phyloP scores from a whole-genome alignment of 2,888 invertebrate genomes.

The Lasioglossum marginatum region DNA sequence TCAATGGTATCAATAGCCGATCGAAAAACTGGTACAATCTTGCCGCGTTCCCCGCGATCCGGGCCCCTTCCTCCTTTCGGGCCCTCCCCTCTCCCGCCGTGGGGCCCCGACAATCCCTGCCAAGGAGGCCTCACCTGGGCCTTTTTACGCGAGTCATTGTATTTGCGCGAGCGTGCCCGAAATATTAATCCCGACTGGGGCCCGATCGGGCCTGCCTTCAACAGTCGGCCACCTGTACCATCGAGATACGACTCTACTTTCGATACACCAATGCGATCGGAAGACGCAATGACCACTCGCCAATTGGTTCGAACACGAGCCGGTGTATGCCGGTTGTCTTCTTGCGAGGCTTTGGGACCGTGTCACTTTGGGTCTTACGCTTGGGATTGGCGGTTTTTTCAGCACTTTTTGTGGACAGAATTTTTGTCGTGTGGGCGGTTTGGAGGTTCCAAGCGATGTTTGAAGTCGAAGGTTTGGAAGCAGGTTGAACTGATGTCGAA shows the following conservation, averaged over 20 bases:
- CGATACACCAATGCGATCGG: not conserved
- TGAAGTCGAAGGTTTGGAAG: no score
- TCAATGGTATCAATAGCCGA: slow-evolving; percentile 78
- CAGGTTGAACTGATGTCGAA: not conserved
- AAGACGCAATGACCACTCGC: slow-evolving; percentile 23
- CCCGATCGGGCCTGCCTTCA: slow-evolving; percentile 13
- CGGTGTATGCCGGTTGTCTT: slow-evolving; percentile 6
- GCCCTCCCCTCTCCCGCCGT: slow-evolving; percentile 12
- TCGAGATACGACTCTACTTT: slow-evolving; percentile 37
- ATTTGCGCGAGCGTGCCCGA: slow-evolving; percentile 80
- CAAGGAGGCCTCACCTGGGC: slow-evolving; percentile 74
- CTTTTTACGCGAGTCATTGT: slow-evolving; percentile 79
- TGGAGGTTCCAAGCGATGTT: not conserved
- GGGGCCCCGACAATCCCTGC: slow-evolving; percentile 47
- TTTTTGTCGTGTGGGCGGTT: not conserved
- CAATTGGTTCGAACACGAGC: slow-evolving; percentile 43
- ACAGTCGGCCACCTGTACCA: slow-evolving; percentile 56
- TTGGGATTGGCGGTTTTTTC: not conserved
- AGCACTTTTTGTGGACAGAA: not conserved
- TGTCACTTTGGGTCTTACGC: not conserved
- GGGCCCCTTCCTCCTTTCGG: not conserved
- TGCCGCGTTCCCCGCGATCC: slow-evolving; percentile 67
- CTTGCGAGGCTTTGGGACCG: not conserved
- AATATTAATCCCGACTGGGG: slow-evolving; percentile 76
- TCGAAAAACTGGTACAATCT: slow-evolving; percentile 83